phyloP scores from a whole-genome alignment of 2,113 vertebrate genomes.

The Festucalex cinctus region DNA sequence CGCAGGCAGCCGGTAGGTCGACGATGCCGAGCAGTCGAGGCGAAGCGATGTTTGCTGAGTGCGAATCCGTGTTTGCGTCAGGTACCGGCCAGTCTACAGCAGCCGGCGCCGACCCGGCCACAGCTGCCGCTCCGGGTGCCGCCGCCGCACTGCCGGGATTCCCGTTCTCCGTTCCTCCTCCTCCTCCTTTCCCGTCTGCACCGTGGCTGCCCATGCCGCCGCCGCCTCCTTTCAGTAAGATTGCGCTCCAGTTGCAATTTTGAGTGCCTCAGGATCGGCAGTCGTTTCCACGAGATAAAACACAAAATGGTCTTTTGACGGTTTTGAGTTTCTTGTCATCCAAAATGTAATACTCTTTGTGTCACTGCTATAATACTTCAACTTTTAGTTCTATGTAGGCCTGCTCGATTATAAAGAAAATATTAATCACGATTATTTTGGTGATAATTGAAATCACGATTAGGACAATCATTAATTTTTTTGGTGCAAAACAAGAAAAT shows the following conservation, averaged over 20 bases:
- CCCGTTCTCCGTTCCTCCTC: slow-evolving; percentile 77
- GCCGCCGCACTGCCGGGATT: slow-evolving; percentile 72
- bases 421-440: no score
- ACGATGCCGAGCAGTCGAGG: neutral
- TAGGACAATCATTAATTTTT: no score
- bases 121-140: slow-evolving; percentile 50
- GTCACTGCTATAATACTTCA: no score
- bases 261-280: no score
- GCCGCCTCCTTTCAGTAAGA: slow-evolving; percentile 83
- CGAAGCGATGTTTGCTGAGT: neutral
- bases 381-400: no score
- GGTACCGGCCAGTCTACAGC: slow-evolving; percentile 55
- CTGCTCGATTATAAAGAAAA: no score
- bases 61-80: slow-evolving; percentile 19
- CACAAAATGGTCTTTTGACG: no score
- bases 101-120: slow-evolving; percentile 40
- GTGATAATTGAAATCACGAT: no score
- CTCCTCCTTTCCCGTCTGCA: slow-evolving; percentile 77
- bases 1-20: slow-evolving; percentile 61
- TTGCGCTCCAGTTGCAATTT: neutral
- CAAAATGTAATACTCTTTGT: neutral
- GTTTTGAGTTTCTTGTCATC: neutral
- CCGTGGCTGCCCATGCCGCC: slow-evolving; percentile 89
- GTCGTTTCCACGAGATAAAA: no score
- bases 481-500: no score